Conservation (phyloP, 2,113 vertebrate species). For the Spea multiplicata region DNA sequence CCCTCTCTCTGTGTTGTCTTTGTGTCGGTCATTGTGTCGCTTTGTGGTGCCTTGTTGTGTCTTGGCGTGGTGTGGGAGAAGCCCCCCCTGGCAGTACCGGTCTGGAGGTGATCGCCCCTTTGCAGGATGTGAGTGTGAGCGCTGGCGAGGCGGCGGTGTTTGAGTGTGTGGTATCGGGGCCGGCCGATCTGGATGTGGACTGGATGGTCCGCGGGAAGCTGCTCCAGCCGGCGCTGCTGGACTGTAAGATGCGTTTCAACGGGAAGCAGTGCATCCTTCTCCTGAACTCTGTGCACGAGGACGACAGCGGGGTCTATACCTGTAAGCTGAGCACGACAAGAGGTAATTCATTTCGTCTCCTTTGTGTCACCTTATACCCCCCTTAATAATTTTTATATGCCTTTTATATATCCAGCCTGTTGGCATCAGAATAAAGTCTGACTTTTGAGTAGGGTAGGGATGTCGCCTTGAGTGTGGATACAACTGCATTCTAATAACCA, state of each 20-base stretch:
- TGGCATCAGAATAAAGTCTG: too few species aligned
- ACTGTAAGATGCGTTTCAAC: conserved; percentile 99
- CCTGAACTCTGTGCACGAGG: conserved; percentile 95
- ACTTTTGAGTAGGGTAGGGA: too few species aligned
- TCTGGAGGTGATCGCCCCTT: conserved; percentile 81
- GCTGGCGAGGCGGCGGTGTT: conserved; percentile 91
- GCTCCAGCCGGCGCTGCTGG: conserved; percentile 92
- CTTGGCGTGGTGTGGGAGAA: conserved; percentile 52
- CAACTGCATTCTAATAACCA: too few species aligned
- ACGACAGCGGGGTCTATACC: conserved; percentile 89
- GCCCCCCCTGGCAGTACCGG: conserved; percentile 78
- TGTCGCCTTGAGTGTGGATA: too few species aligned
- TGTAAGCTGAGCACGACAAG: conserved; percentile 96
- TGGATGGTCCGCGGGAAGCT: conserved; percentile 91
- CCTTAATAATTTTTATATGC: not conserved
- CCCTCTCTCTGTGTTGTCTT: conserved; percentile 43
- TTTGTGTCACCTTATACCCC: not conserved
- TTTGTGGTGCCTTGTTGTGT: conserved; percentile 26
- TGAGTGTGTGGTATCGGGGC: conserved; percentile 88
- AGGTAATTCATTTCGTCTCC: conserved; percentile 64
- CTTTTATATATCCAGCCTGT: too few species aligned
- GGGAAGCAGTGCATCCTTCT: conserved; percentile 88
- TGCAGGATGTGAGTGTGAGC: conserved; percentile 87
- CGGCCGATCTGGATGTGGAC: conserved; percentile 93
- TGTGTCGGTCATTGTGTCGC: conserved; percentile 24